These are phyloP conservation scores for Aurelia sp. DNA, from an alignment of 30 jellyfish, hydroid and myxozoan genomes.

Conservation along the genomic window DNA sequence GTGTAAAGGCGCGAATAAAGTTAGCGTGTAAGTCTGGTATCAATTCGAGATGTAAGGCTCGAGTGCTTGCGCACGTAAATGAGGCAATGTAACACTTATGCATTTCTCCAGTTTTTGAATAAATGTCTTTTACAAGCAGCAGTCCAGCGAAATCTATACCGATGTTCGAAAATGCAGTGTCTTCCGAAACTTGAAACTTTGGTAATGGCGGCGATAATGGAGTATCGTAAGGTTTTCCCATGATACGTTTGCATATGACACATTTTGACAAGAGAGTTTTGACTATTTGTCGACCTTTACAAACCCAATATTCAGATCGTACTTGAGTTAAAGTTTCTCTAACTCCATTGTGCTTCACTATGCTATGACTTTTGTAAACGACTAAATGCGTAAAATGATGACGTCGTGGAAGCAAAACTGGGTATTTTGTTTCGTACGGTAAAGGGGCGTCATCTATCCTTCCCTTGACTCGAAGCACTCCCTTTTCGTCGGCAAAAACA, in stretches of 20 bases:
- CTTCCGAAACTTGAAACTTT: constrained; percentile 14
- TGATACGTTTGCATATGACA: background rate
- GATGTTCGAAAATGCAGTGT: constrained; percentile 32
- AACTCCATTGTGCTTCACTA: constrained; percentile 30
- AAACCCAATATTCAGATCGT: constrained; percentile 32
- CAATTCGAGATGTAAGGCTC: constrained; percentile 74
- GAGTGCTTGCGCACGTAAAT: constrained; percentile 11
- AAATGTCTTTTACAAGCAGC: constrained; percentile 26
- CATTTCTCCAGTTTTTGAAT: constrained; percentile 1
- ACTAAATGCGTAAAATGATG: constrained; percentile 25
- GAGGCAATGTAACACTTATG: constrained; percentile 2
- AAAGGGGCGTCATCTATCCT: constrained; percentile 32
- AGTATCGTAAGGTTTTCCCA: constrained; percentile 30
- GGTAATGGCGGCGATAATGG: constrained; percentile 43
- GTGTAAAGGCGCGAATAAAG: constrained; percentile 25
- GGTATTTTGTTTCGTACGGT: constrained; percentile 29
- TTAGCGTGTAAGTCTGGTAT: constrained; percentile 52
- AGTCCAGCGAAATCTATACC: constrained; percentile 57
- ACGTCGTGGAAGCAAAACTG: constrained; percentile 28
- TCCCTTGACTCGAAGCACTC: constrained; percentile 28
- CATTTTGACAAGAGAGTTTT: constrained; percentile 8
- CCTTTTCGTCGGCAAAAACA: constrained; percentile 18
- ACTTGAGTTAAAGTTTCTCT: constrained; percentile 23
- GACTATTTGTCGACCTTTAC: constrained; percentile 16
- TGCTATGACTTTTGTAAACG: constrained; percentile 3